Evolutionary conservation across 2,797 vertebrate species (phyloP).

Genomic region (Balearica regulorum): DNA sequence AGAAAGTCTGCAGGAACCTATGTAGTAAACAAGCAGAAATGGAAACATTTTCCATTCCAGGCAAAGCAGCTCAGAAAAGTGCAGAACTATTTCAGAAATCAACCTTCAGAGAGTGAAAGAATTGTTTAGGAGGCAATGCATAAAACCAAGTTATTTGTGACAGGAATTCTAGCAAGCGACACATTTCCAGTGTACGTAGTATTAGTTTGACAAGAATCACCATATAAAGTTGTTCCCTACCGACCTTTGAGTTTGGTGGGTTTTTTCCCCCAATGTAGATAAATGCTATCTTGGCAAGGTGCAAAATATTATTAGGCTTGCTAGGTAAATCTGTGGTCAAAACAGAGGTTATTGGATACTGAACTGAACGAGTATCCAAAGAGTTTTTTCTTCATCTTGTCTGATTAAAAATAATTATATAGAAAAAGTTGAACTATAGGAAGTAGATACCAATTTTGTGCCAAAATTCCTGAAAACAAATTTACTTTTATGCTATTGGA

Average conservation of each 20-base stretch:
- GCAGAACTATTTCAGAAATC: neutral
- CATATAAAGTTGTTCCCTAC: neutral
- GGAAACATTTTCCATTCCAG: neutral
- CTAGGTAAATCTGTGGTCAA: neutral
- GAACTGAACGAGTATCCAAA: neutral
- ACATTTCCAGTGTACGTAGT: neutral
- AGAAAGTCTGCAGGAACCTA: neutral
- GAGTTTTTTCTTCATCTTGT: neutral
- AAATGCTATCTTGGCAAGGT: neutral
- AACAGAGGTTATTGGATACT: neutral
- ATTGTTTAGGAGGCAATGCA: neutral
- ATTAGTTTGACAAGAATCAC: neutral
- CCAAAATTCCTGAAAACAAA: neutral
- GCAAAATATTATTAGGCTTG: neutral
- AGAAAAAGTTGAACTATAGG: neutral
- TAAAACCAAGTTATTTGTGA: neutral
- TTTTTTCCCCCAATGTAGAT: neutral
- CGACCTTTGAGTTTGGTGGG: neutral
- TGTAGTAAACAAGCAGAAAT: neutral
- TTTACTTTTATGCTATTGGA: neutral
- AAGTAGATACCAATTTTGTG: neutral
- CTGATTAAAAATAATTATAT: neutral
- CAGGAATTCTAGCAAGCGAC: neutral
- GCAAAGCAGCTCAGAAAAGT: neutral
- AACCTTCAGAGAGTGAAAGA: neutral